phyloP scores from a whole-genome alignment of 2,113 vertebrate species.

The Gyps fulvus region DNA sequence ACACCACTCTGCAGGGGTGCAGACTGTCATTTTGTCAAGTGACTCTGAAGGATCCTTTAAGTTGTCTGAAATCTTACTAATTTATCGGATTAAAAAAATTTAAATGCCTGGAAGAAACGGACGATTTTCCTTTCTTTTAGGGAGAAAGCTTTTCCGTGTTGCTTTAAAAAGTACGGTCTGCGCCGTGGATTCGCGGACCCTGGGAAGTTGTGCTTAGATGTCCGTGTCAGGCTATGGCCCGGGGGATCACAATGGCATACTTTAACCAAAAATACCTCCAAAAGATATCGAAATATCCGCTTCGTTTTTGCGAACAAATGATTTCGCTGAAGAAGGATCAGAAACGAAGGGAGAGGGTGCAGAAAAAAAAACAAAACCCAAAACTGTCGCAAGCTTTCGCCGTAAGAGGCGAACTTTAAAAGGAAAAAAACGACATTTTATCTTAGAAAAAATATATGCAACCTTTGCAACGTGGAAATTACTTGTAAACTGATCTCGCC shows the following conservation, averaged over 20 bases:
- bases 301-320: not conserved
- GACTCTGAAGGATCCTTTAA: not conserved
- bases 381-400: not conserved
- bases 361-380: not conserved
- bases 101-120: not conserved
- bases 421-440: not conserved
- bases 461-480: not conserved
- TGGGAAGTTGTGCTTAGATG: not conserved
- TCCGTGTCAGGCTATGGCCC: not conserved
- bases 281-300: not conserved
- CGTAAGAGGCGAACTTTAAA: not conserved
- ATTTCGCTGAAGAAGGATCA: not conserved
- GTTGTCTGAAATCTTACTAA: not conserved
- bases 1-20: not conserved
- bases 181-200: fast-evolving
- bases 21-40: not conserved
- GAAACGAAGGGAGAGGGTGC: not conserved
- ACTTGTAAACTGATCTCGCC: not conserved
- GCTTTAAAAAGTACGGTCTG: not conserved
- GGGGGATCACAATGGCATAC: not conserved
- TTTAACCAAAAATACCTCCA: not conserved
- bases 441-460: not conserved
- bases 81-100: not conserved
- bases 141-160: not conserved
- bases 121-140: not conserved